Evolutionary conservation across 2,888 invertebrate genomes (phyloP).

Genomic region (Girardia tigrina): DNA sequence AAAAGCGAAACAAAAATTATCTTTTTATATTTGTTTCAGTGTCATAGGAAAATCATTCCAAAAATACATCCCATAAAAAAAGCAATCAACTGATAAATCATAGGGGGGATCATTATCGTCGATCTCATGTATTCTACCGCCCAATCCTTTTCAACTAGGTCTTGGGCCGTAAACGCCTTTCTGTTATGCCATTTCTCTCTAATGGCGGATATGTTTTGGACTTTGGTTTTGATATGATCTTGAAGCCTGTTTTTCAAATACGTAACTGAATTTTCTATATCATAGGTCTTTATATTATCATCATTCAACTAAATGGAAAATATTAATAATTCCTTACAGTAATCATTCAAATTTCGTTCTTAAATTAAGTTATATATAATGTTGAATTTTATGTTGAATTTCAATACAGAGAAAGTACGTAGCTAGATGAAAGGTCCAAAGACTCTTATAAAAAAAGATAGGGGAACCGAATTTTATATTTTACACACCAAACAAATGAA

Average conservation of each 20-base stretch:
- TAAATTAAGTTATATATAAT: no score
- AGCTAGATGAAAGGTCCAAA: no score
- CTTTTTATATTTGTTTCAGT: no score
- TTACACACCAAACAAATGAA: no score
- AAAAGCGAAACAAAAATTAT: no score
- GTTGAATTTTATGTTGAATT: no score
- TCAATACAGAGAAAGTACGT: no score
- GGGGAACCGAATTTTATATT: no score
- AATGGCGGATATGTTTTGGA: not conserved
- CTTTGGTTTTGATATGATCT: not conserved
- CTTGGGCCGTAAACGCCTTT: not conserved
- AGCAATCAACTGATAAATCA: slow-evolving; percentile 3
- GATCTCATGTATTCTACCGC: not conserved
- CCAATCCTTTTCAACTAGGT: slow-evolving; percentile 6
- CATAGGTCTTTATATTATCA: not conserved
- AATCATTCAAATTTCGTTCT: no score
- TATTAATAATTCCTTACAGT: no score
- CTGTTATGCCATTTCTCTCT: not conserved
- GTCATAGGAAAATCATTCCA: not conserved
- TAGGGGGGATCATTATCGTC: not conserved
- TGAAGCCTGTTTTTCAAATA: not conserved
- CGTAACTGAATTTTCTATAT: not conserved
- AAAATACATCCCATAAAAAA: not conserved
- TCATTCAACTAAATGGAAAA: not conserved
- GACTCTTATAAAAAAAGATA: no score